Evolutionary conservation across 2,888 invertebrate genomes (phyloP), one percentile per base, ranked within the genome.

Genomic region (Eupithecia dodoneata): DNA sequence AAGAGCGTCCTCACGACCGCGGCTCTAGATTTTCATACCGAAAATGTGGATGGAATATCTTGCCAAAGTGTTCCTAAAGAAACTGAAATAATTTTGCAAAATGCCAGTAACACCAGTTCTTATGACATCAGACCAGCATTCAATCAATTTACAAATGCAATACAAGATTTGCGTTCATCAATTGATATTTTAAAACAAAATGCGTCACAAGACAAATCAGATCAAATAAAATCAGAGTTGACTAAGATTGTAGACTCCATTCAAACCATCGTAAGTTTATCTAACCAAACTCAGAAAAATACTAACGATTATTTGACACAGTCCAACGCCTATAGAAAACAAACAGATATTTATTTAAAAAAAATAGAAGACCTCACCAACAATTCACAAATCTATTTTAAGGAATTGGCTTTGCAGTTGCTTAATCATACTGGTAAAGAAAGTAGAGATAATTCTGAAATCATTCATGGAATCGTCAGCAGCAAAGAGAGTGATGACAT

Each of bases 11-110:
- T 83, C 4, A 80, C 78, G 41, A 74, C 81, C 42, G 75, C 76
- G 0, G 71, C 18, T 3, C 45, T 78, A 42, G 74, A 81, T 72
- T 81, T 70, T 44, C 79, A 83, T 65, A 77, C 78, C n/a, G 83
- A 83, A 81, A 81, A 83, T 42, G 77, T 83, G 10, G 76, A 81
- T 77, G 83, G 83, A 41, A 79, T 83, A 75, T 71, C 81, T 66
- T 83, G 83, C 49, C 70, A 76, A 47, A 79, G 79, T 45, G 45
- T 12, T 74, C 7, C 67, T 18, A 73, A 74, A 69, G 47, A 49
- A 4, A 73, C 42, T 52, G 47, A 63, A 18, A 63, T 63, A 52
- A 15, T 76, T 55, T 72, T 71, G 10, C 59, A 76, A 10, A 42
- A 41, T 30, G 30, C 65, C 30, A 76, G 80, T 76, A 78, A 67